Conservation (phyloP, 2,888 invertebrate genomes). For the Leptinotarsa peninsularis region DNA sequence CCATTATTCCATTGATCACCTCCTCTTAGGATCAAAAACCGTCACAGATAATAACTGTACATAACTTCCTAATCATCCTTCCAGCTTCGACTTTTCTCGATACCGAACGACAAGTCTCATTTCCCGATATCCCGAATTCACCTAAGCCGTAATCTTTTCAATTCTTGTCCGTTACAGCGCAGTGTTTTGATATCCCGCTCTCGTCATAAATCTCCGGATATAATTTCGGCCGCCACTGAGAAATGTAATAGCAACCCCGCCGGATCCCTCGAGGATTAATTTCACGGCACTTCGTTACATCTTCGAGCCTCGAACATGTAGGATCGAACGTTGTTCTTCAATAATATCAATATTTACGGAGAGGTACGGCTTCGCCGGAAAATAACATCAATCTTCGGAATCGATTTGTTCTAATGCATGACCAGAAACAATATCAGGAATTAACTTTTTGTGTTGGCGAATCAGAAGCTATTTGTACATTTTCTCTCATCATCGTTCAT, state of each 20-base stretch:
- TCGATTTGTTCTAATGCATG: constrained; percentile 21
- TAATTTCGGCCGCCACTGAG: constrained; percentile 29
- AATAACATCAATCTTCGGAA: constrained; percentile 23
- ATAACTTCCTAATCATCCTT: no score
- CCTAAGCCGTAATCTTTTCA: background rate
- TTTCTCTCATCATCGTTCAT: background rate
- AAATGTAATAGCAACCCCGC: constrained; percentile 28
- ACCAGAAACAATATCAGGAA: constrained; percentile 16
- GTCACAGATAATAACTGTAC: no score
- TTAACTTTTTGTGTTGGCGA: background rate
- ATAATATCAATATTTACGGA: constrained; percentile 36
- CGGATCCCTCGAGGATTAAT: constrained; percentile 31
- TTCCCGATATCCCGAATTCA: background rate
- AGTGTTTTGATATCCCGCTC: constrained; percentile 16
- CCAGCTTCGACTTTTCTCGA: no score
- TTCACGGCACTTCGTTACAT: constrained; percentile 24
- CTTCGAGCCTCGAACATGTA: constrained; percentile 25
- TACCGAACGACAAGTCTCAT: no score
- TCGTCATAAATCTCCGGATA: constrained; percentile 30
- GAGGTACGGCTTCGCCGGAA: constrained; percentile 14
- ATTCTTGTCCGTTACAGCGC: constrained; percentile 5
- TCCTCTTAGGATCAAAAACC: no score
- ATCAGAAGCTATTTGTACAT: background rate
- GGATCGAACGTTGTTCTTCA: constrained; percentile 30
- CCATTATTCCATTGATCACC: no score